Percentiles rank a stretch among this genome's conserved stretches.
Evolutionary conservation across 2,113 vertebrate species (phyloP).

Genomic region (Pelodiscus sinensis): DNA sequence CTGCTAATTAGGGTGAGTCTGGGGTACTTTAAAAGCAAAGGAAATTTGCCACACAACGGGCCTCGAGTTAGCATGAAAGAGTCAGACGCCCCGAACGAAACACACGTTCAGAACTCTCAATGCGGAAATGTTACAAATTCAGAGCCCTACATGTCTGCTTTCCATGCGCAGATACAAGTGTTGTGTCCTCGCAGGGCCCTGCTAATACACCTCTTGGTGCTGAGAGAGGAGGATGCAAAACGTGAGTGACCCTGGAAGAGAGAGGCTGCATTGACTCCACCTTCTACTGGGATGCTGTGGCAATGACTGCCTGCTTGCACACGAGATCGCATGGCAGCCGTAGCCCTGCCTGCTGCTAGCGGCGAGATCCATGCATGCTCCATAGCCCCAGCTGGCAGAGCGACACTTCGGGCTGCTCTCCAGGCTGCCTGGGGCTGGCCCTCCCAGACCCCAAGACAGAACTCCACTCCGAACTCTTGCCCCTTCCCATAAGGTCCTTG

Average conservation of each 20-base stretch:
- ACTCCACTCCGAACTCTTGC: not conserved
- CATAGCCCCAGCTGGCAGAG: not conserved
- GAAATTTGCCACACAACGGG: conserved; percentile 29
- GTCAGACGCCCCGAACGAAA: conserved; percentile 25
- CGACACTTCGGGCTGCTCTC: not conserved
- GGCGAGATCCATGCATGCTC: not conserved
- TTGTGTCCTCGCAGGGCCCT: not conserved
- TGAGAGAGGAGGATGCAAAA: not conserved
- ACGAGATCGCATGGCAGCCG: not conserved
- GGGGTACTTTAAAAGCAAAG: conserved; percentile 60
- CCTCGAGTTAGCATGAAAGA: conserved; percentile 38
- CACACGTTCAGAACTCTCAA: not conserved
- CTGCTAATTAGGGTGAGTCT: conserved; percentile 25
- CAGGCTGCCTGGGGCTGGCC: not conserved
- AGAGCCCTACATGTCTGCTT: not conserved
- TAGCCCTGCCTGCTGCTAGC: not conserved
- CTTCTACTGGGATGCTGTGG: not conserved
- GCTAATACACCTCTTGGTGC: not conserved
- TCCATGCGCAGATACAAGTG: not conserved
- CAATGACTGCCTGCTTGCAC: not conserved
- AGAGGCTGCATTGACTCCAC: not conserved
- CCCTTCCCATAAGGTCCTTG: not conserved
- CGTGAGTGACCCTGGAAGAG: not conserved
- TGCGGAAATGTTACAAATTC: not conserved
- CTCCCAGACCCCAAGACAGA: not conserved